Percentiles rank a stretch among this genome's conserved stretches.
These are phyloP conservation scores for Pampus argenteus DNA, from an alignment of 2,797 vertebrate genomes.

Conservation along the genomic window DNA sequence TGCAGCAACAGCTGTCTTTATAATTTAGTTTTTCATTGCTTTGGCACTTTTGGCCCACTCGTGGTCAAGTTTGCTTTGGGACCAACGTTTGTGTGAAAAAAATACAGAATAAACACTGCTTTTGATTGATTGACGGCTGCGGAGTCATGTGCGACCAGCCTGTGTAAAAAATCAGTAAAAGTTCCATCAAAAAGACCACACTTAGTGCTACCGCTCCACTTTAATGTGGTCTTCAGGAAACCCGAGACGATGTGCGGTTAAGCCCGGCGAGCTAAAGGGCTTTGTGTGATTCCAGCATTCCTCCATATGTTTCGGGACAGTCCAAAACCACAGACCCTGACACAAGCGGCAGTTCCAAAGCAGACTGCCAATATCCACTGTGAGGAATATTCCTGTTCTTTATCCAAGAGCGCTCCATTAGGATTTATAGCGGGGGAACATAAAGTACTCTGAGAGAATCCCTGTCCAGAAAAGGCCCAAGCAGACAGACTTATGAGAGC, in stretches of 20 bases:
- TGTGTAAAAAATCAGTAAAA: constrained; percentile 66
- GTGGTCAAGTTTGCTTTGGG: constrained; percentile 71
- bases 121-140: constrained; percentile 75
- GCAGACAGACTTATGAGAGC: constrained; percentile 69
- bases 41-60: constrained; percentile 62
- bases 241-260: constrained; percentile 73
- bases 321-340: constrained; percentile 81
- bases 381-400: constrained; percentile 79
- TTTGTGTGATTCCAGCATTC: constrained; percentile 80
- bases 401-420: constrained; percentile 77
- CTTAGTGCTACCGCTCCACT: constrained; percentile 74
- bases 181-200: constrained; percentile 80
- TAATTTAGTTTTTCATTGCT: constrained; percentile 72
- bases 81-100: constrained; percentile 56
- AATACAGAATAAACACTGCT: constrained; percentile 65
- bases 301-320: constrained; percentile 74
- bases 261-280: constrained; percentile 73
- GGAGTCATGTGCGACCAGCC: constrained; percentile 60
- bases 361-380: constrained; percentile 78
- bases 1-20: constrained; percentile 78
- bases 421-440: constrained; percentile 79
- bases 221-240: constrained; percentile 81
- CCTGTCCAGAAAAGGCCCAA: constrained; percentile 64
- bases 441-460: constrained; percentile 74
- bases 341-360: constrained; percentile 72